Evolutionary conservation across 2,888 invertebrate species (phyloP).

Genomic region (Drosophila phalerata): DNA sequence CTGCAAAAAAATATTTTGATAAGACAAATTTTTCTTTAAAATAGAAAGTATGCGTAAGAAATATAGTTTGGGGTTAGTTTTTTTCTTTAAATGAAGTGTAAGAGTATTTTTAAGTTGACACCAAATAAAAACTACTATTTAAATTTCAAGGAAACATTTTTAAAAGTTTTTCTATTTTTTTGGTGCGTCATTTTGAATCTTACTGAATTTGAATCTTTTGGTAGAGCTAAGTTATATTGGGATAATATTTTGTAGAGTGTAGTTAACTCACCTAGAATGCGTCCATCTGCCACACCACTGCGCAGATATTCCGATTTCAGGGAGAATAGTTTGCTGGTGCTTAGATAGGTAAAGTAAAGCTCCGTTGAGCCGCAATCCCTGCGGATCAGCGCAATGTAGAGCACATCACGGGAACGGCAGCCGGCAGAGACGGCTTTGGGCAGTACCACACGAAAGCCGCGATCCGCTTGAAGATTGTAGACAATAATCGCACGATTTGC

Average conservation of each 20-base stretch:
- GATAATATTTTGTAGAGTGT: no score
- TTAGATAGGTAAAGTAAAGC: constrained; percentile 89
- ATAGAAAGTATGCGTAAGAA: no score
- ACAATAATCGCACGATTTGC: constrained; percentile 89
- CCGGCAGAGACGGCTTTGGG: constrained; percentile 87
- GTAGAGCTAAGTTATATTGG: no score
- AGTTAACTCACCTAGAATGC: constrained; percentile 83
- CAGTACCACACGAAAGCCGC: constrained; percentile 88
- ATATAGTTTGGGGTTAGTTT: no score
- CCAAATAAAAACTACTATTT: background rate
- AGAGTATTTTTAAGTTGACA: no score
- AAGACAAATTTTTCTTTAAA: no score
- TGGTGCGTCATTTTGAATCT: no score
- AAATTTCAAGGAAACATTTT: background rate
- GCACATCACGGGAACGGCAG: constrained; percentile 87
- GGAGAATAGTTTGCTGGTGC: constrained; percentile 88
- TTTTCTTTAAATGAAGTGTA: no score
- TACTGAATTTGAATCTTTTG: no score
- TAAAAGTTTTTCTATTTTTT: background rate
- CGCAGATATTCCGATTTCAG: constrained; percentile 88
- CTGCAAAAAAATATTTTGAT: no score
- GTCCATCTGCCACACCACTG: constrained; percentile 87
- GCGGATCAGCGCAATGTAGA: constrained; percentile 89
- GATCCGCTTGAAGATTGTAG: constrained; percentile 88
- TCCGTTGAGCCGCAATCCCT: constrained; percentile 87